phyloP scores from a whole-genome alignment of 2,113 vertebrate species.

The Ascaphus truei region DNA sequence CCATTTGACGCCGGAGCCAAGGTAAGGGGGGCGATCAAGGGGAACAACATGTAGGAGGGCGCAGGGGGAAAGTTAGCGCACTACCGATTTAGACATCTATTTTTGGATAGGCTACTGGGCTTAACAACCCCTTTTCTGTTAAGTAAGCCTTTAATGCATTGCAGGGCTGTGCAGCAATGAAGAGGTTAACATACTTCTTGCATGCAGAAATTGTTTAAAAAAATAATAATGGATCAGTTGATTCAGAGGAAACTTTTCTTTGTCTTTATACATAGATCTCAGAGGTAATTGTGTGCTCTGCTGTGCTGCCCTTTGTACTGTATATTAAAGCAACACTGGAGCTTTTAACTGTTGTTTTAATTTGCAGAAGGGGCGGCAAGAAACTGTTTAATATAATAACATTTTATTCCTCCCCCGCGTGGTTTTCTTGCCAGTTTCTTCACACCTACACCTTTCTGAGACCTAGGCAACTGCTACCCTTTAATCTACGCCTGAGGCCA shows the following conservation, averaged over 20 bases:
- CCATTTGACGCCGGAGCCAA: no score
- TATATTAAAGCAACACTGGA: not conserved
- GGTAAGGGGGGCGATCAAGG: no score
- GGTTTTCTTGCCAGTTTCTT: constrained; percentile 3
- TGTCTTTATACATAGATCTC: not conserved
- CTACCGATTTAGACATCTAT: no score
- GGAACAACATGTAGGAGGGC: no score
- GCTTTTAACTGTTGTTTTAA: not conserved
- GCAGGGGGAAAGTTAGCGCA: no score
- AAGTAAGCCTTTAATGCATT: no score
- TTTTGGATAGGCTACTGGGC: no score
- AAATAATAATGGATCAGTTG: no score
- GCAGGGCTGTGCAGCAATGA: no score
- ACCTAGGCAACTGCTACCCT: not conserved
- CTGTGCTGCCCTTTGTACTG: not conserved
- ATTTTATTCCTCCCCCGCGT: not conserved
- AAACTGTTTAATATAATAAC: not conserved
- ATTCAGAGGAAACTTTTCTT: not conserved
- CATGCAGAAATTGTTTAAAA: no score
- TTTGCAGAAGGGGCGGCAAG: not conserved
- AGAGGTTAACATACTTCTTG: no score
- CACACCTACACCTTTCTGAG: constrained; percentile 19
- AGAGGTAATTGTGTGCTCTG: not conserved
- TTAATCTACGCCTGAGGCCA: constrained; percentile 18
- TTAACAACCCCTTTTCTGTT: no score